A percentile compares a stretch with the other conserved stretches of the same genome.
Evolutionary conservation across 2,888 invertebrate species (phyloP).

Genomic region (Harmothoe impar): DNA sequence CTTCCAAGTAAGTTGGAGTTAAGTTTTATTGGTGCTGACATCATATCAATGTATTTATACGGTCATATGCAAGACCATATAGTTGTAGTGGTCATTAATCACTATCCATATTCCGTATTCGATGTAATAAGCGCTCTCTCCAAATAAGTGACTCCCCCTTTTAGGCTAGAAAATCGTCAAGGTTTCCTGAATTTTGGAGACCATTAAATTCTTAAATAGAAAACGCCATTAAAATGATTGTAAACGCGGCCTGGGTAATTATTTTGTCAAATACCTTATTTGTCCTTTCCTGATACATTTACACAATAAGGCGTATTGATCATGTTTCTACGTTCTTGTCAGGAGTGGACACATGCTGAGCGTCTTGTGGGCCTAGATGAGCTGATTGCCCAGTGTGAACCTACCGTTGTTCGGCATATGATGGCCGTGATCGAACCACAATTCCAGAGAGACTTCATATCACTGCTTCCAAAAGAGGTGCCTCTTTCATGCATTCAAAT

Average conservation of each 20-base stretch:
- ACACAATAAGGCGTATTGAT: neutral
- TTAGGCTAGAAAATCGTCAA: too few relatives aligned
- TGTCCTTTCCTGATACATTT: neutral
- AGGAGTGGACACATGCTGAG: constrained; percentile 94
- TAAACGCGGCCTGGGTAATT: neutral
- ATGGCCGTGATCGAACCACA: constrained; percentile 99
- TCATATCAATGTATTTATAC: neutral
- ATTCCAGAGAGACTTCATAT: constrained; percentile 98
- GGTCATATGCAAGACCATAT: too few relatives aligned
- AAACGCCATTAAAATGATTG: too few relatives aligned
- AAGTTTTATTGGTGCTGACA: neutral
- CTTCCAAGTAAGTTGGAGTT: constrained; percentile 86
- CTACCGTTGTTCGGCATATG: constrained; percentile 97
- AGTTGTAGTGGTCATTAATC: too few relatives aligned
- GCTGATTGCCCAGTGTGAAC: constrained; percentile 93
- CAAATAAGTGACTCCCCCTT: too few relatives aligned
- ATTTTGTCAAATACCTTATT: neutral
- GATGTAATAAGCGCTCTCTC: too few relatives aligned
- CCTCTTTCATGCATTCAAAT: constrained; percentile 64
- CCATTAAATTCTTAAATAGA: too few relatives aligned
- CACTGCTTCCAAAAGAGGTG: constrained; percentile 95
- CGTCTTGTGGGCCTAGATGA: constrained; percentile 94
- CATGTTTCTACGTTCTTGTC: neutral
- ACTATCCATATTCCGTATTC: too few relatives aligned
- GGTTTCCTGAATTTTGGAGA: too few relatives aligned